Conservation (phyloP, 2,797 vertebrate genomes). For the Australoheros facetus region DNA sequence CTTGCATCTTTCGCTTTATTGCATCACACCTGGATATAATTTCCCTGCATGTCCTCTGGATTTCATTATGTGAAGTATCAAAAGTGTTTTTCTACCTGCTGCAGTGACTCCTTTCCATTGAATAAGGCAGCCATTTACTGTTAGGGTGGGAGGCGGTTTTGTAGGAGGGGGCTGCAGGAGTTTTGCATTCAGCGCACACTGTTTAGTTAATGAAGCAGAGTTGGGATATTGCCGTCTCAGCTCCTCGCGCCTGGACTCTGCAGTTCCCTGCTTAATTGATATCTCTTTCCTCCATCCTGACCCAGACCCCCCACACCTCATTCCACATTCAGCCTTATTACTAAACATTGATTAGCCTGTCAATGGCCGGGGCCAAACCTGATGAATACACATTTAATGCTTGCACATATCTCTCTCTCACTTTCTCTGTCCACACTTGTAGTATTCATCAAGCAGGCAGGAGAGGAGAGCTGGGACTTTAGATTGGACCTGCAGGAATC, state of each 20-base stretch:
- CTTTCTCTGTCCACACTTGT: slow-evolving; percentile 1
- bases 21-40: slow-evolving; percentile 29
- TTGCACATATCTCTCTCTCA: slow-evolving; percentile 46
- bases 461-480: not conserved
- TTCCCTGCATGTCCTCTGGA: slow-evolving; percentile 9
- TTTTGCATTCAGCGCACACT: slow-evolving; percentile 74
- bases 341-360: slow-evolving; percentile 83
- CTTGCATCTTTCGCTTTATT: slow-evolving; percentile 27
- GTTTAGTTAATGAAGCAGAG: slow-evolving; percentile 84
- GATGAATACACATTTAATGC: slow-evolving; percentile 76
- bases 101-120: slow-evolving; percentile 29
- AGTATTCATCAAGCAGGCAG: slow-evolving; percentile 33
- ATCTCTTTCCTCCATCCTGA: slow-evolving; percentile 69
- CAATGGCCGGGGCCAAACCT: slow-evolving; percentile 67
- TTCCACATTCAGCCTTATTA: slow-evolving; percentile 84
- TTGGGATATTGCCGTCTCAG: slow-evolving; percentile 85
- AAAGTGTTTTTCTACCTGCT: slow-evolving; percentile 39
- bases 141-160: not conserved
- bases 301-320: slow-evolving; percentile 68
- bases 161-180: slow-evolving; percentile 18
- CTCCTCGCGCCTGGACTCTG: slow-evolving; percentile 80
- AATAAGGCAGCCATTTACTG: slow-evolving; percentile 19
- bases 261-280: slow-evolving; percentile 82
- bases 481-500: slow-evolving; percentile 20
- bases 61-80: slow-evolving; percentile 50